Base-by-base conservation (phyloP, 2,888 invertebrate genomes). In the Acanthococcus lagerstroemiae region DNA sequence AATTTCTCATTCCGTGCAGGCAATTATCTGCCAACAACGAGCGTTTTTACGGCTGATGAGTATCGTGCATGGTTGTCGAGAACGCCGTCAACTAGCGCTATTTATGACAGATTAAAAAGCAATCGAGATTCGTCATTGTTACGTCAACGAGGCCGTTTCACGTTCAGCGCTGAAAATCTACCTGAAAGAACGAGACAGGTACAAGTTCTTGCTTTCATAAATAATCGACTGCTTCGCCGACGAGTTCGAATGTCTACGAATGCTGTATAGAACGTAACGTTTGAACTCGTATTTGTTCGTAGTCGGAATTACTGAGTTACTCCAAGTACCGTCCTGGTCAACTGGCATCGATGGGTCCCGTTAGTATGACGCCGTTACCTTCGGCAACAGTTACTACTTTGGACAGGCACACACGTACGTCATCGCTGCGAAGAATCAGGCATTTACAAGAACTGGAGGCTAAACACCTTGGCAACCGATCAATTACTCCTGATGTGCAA, bases 51-150 rank as follows among this genome's bases (percentile, higher is more conserved):
- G 70, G 88, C 91, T 74, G 92, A 91, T 78, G 93, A 93, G 78
- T 93, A 95, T 76, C 84, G 92, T 71, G 90, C 93, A 71, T 95
- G 95, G 95, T 78, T 95, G 74, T 86, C 90, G 69, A 83, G 91
- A 60, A 89, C 90, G 9, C 90, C 90, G 1, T 71, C 72, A 68
- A 93, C 93, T 67, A 91, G 91, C 70, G 94, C 94, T 48, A 87
- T 94, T 72, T 94, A 93, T 76, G 94, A 94, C 75, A 86, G 90
- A 73, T 87, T 93, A 75, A 83, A 92, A 69, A 87, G 90, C 67
- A 86, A 89, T 54, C 81, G 90, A 68, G 89, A 88, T 71, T 79
- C 83, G 68, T 77, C 83, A 58, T 71, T 75, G 22, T 82, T 82
- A 71, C 83, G 83, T 72, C 85, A 85, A 72, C 81, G 86, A 70